Evolutionary conservation across 2,888 invertebrate species (phyloP), one percentile per base, ranked within the genome.

Genomic region (Prenolepis imparis): DNA sequence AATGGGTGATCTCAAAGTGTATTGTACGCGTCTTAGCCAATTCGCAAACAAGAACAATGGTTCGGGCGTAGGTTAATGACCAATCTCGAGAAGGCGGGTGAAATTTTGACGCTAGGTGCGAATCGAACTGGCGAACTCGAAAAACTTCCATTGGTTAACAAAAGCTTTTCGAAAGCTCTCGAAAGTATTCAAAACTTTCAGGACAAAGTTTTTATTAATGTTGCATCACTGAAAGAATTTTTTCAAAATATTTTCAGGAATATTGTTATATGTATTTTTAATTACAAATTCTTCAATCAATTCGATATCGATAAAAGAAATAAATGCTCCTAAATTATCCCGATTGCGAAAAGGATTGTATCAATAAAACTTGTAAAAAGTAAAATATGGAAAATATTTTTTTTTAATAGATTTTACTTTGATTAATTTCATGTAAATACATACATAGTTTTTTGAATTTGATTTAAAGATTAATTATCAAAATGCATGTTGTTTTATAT

Each of bases 11-110:
- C 86, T 61, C 82, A 87, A 82, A 88, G 87, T 82, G 91, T 88
- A 92, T 92, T 92, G 91, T 92, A 87, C 88, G 87, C 87, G 85
- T 87, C 89, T 87, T 86, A 87, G 87, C 84, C 87, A 82, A 88
- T 88, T 90, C 90, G 88, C 86, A 80, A 87, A 86, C 74, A 84
- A 89, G 92, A 93, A 92, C 92, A 93, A 93, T 92, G 75, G 89
- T 55, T 67, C 78, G 82, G 44, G 88, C 84, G 86, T 82, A 85
- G 90, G 90, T 91, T 92, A 93, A 92, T 91, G 92, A 92, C 87
- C 91, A 91, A 92, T 91, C 91, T 89, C 80, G 84, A 84, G 89
- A 88, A 90, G 89, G 84, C 88, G 78, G 84, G 86, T 85, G 86
- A 89, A 90, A 87, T 86, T 85, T 89, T 86, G 87, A 89, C 84